These are phyloP conservation scores for Pinna nobilis DNA, from an alignment of 1,140 invertebrate genomes.

Conservation along the genomic window DNA sequence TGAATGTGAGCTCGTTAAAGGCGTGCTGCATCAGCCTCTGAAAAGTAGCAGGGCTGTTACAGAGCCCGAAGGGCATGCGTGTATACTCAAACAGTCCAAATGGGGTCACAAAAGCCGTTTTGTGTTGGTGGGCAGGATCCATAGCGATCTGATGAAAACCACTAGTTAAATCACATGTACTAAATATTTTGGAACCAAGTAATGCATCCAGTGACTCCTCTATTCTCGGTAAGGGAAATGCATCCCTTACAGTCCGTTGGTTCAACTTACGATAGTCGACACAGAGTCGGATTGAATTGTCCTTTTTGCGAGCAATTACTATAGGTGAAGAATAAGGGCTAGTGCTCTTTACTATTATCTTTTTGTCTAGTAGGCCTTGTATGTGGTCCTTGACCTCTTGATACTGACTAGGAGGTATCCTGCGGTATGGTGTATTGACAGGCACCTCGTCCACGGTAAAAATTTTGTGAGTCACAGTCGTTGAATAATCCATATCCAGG, in stretches of 20 bases:
- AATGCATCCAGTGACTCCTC: conserved; percentile 73
- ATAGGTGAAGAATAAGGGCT: conserved; percentile 40
- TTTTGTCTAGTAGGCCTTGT: conserved; percentile 21
- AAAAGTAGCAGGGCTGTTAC: conserved; percentile 54
- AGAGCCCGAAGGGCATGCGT: conserved; percentile 56
- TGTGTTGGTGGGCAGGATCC: conserved; percentile 49
- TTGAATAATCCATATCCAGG: conserved; percentile 8
- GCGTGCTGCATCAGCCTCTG: conserved; percentile 53
- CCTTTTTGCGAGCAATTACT: conserved; percentile 41
- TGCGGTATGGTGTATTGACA: conserved; percentile 8
- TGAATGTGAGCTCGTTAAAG: conserved; percentile 31
- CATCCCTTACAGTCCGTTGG: conserved; percentile 71
- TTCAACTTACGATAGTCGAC: conserved; percentile 50
- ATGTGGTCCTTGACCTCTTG: conserved; percentile 39
- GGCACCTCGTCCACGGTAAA: background rate
- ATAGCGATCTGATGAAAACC: conserved; percentile 27
- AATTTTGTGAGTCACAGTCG: conserved; percentile 22
- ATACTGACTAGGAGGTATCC: conserved; percentile 25
- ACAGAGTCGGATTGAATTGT: conserved; percentile 50
- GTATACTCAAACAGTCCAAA: conserved; percentile 45
- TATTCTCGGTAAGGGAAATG: conserved; percentile 77
- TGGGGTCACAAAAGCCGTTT: conserved; percentile 60
- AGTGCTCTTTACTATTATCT: conserved; percentile 21
- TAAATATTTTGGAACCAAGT: conserved; percentile 7
- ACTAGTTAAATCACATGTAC: conserved; percentile 10